These are phyloP conservation scores for Egretta garzetta DNA, from an alignment of 2,113 vertebrate genomes.

Conservation along the genomic window DNA sequence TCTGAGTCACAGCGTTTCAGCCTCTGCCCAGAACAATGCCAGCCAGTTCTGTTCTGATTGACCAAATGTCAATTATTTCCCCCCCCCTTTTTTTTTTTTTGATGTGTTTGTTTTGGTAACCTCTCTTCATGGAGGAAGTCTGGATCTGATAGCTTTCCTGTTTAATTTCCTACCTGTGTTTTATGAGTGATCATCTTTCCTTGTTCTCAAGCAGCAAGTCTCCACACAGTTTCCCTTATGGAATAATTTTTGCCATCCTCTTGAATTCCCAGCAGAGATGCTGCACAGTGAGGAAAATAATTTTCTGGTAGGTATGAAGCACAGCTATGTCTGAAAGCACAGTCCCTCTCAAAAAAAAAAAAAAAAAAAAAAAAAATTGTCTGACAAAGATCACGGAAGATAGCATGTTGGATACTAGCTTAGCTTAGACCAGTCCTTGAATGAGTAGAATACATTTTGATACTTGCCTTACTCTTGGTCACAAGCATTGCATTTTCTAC, in stretches of 20 bases:
- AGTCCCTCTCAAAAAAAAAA: neutral
- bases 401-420: neutral
- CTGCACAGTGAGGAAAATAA: neutral
- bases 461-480: neutral
- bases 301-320: neutral
- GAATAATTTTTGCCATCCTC: conserved; percentile 7
- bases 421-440: neutral
- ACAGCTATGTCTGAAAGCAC: neutral
- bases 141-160: conserved; percentile 47
- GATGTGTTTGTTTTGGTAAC: conserved; percentile 39
- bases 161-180: conserved; percentile 57
- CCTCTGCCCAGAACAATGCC: neutral
- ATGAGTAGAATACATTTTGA: neutral
- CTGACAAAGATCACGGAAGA: neutral
- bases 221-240: conserved; percentile 1
- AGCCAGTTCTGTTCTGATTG: conserved; percentile 6
- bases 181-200: conserved; percentile 43
- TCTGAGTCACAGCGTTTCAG: neutral
- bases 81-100: neutral
- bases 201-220: conserved; percentile 52
- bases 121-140: conserved; percentile 9
- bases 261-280: neutral
- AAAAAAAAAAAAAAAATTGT: neutral
- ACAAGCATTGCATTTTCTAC: neutral
- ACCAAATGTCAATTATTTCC: conserved; percentile 41